A percentile compares a stretch with the other conserved stretches of the same genome.
Evolutionary conservation across 2,797 vertebrate genomes (phyloP).

Genomic region (Parotocinclus haroldoi): DNA sequence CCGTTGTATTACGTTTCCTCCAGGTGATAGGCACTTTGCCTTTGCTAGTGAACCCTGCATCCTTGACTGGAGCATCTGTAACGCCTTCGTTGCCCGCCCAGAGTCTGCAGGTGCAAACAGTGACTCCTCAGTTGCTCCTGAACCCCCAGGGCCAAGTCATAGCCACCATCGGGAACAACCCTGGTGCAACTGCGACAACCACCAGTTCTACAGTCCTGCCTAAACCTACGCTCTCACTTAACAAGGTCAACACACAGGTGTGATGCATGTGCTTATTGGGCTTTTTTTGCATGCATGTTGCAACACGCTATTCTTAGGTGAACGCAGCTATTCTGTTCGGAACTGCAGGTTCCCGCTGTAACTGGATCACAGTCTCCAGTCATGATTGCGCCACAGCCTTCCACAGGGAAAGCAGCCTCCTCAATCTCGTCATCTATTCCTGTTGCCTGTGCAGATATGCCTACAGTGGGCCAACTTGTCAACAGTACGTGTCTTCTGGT

Average conservation of each 20-base stretch:
- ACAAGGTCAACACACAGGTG: conserved; percentile 68
- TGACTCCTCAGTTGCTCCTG: conserved; percentile 87
- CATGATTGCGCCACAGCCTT: conserved; percentile 76
- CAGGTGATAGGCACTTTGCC: conserved; percentile 93
- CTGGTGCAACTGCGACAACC: conserved; percentile 57
- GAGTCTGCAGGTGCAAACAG: conserved; percentile 83
- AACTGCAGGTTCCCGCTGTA: conserved; percentile 62
- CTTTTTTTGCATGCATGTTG: background rate
- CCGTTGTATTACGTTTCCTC: conserved; percentile 8
- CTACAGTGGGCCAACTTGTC: conserved; percentile 91
- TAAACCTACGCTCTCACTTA: conserved; percentile 66
- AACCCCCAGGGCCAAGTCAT: conserved; percentile 94
- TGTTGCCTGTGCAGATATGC: conserved; percentile 82
- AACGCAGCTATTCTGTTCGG: conserved; percentile 8
- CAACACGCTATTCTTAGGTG: conserved; percentile 2
- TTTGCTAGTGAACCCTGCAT: conserved; percentile 81
- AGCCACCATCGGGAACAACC: conserved; percentile 81
- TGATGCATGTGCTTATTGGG: background rate
- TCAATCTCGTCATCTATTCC: conserved; percentile 67
- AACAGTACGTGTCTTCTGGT: conserved; percentile 76
- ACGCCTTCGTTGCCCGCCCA: conserved; percentile 73
- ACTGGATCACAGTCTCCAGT: conserved; percentile 75
- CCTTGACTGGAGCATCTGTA: conserved; percentile 70
- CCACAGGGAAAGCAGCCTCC: conserved; percentile 58
- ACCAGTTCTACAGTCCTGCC: conserved; percentile 71